Base-by-base conservation (phyloP, 2,797 vertebrate genomes). In the Bradypus variegatus region DNA sequence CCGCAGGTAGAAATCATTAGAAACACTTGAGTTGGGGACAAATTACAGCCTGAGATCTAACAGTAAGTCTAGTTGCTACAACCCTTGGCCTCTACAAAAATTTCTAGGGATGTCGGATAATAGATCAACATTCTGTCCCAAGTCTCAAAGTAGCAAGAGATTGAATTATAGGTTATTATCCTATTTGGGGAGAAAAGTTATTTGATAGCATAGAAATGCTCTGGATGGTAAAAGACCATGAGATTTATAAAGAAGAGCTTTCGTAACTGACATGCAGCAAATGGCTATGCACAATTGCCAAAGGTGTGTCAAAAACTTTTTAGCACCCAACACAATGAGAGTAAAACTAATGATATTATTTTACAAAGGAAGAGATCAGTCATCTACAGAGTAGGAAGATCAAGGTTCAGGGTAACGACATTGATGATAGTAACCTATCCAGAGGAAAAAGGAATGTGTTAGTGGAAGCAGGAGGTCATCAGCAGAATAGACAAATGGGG, bases 91-190 rank as follows among this genome's bases (percentile, higher is more conserved):
- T 94, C 45, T 62, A 86, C 93, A 64, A 21, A n/a, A 72, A 90
- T 65, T 83, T 92, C 19, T 15, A 76, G 50, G 45, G 64, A 75
- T 91, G 55, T 18, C 38, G 6, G 14, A 70, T 45, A 91, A 45
- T 48, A 69, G 50, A 87, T 91, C 69, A 94, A 67, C 65, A 69
- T 80, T 88, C 45, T 92, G 62, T 38, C 48, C 33, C 50, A 88
- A 67, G 73, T 91, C 76, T 86, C n/a, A 72, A 86, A 19, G 78
- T 41, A 38, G 92, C n/a, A 88, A 62, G 31, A 93, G 87, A 92
- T 88, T 45, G 64, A 91, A 81, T 79, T 92, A 65, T 70, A 78
- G 48, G 25, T 78, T 67, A 25, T 91, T 93, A 79, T 78, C 82
- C 58, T 89, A 9, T 29, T n/a, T 55, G 21, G 38, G 48, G 48